phyloP scores from a whole-genome alignment of 2,888 invertebrate genomes.

The Fragum whitleyi region DNA sequence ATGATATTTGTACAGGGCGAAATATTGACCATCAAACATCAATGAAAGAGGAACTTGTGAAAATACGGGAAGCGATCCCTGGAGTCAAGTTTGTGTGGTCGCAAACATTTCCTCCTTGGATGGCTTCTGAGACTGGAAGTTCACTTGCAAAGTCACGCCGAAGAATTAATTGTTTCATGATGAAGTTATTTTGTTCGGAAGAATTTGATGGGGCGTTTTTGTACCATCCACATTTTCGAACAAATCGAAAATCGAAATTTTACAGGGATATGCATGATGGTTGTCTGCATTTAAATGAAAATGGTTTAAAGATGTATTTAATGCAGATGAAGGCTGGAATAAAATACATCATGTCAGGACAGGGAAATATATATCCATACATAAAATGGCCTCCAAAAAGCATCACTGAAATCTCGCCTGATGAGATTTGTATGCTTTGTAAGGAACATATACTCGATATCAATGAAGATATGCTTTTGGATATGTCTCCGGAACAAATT shows the following conservation, averaged over 20 bases:
- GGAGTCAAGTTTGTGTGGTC: constrained; percentile 50
- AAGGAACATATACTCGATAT: constrained; percentile 37
- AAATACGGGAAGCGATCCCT: constrained; percentile 47
- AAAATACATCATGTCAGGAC: constrained; percentile 48
- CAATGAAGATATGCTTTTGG: neutral
- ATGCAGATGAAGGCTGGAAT: constrained; percentile 43
- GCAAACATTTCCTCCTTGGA: constrained; percentile 52
- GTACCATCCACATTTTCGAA: constrained; percentile 39
- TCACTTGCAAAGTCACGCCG: constrained; percentile 48
- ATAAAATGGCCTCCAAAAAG: constrained; percentile 50
- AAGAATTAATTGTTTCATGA: constrained; percentile 50
- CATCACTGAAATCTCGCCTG: constrained; percentile 19
- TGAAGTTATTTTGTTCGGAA: constrained; percentile 42
- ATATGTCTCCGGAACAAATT: constrained; percentile 41
- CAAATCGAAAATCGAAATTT: constrained; percentile 29
- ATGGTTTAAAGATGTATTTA: constrained; percentile 46
- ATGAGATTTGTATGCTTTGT: constrained; percentile 45
- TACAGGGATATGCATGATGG: constrained; percentile 37
- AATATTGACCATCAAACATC: constrained; percentile 33
- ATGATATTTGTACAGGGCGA: constrained; percentile 37
- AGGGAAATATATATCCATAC: constrained; percentile 52
- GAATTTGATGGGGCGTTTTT: constrained; percentile 50
- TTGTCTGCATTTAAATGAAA: constrained; percentile 40
- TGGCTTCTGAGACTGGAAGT: neutral
- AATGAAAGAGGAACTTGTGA: constrained; percentile 38